Conservation (phyloP, 2,888 invertebrate species). For the Drosophila monieri region DNA sequence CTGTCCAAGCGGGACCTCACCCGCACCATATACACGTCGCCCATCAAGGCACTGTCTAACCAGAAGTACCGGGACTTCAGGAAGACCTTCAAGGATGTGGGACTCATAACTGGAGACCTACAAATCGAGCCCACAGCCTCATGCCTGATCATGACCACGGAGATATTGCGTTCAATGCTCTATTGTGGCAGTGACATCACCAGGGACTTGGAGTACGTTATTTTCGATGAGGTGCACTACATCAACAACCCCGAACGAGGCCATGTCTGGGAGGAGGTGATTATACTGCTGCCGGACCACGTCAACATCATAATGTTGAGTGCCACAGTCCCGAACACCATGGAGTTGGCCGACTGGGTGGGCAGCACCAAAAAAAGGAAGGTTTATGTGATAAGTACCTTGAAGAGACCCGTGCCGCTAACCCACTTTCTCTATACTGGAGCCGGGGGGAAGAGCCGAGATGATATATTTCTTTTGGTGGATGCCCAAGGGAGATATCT, state of each 20-base stretch:
- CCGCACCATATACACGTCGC: slow-evolving; percentile 97
- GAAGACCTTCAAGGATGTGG: slow-evolving; percentile 95
- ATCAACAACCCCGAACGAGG: slow-evolving; percentile 99
- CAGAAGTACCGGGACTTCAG: slow-evolving; percentile 99
- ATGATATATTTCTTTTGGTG: slow-evolving; percentile 91
- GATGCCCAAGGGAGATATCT: slow-evolving; percentile 90
- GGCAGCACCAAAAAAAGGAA: slow-evolving; percentile 94
- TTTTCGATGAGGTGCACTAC: slow-evolving; percentile 99
- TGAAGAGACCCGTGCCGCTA: slow-evolving; percentile 96
- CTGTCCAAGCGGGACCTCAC: slow-evolving; percentile 96
- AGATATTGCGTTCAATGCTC: slow-evolving; percentile 98
- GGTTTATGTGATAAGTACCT: slow-evolving; percentile 96
- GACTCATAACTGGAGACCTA: slow-evolving; percentile 96
- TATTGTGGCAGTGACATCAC: slow-evolving; percentile 97
- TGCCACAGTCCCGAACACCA: slow-evolving; percentile 98
- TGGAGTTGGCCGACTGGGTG: slow-evolving; percentile 98
- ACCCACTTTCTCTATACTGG: slow-evolving; percentile 96
- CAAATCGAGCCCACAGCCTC: slow-evolving; percentile 97
- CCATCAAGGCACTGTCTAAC: slow-evolving; percentile 99
- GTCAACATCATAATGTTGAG: slow-evolving; percentile 98
- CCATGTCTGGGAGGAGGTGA: slow-evolving; percentile 99
- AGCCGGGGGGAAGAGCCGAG: slow-evolving; percentile 87
- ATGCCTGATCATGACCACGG: slow-evolving; percentile 99
- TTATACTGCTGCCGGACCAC: slow-evolving; percentile 96
- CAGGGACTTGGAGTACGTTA: slow-evolving; percentile 98